A percentile compares a stretch with the other conserved stretches of the same genome.
phyloP scores from a whole-genome alignment of 1,140 invertebrate genomes.

The Vanessa atalanta region DNA sequence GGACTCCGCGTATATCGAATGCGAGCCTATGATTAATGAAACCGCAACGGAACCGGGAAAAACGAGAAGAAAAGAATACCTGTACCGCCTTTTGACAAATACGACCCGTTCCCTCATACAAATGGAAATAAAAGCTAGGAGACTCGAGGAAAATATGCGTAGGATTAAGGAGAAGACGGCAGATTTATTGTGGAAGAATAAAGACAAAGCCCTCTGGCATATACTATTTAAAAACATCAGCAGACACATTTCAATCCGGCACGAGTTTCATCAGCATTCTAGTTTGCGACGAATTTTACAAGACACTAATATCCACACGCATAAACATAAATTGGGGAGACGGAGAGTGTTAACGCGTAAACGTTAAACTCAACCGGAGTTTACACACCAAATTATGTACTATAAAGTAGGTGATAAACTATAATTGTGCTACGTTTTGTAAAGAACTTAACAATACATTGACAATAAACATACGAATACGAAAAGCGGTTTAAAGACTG shows the following conservation, averaged over 20 bases:
- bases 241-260: slow-evolving; percentile 76
- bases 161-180: slow-evolving; percentile 80
- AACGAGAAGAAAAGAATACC: slow-evolving; percentile 73
- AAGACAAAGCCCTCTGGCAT: slow-evolving; percentile 79
- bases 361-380: slow-evolving; percentile 10
- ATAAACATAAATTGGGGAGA: slow-evolving; percentile 33
- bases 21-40: slow-evolving; percentile 66
- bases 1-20: slow-evolving; percentile 52
- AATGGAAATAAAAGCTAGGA: slow-evolving; percentile 81
- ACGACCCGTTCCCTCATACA: slow-evolving; percentile 80
- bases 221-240: slow-evolving; percentile 81
- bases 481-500: slow-evolving; percentile 24
- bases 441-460: slow-evolving; percentile 21
- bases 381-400: slow-evolving; percentile 27
- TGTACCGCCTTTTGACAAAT: slow-evolving; percentile 78
- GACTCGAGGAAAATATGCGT: slow-evolving; percentile 81
- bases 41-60: slow-evolving; percentile 59
- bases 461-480: slow-evolving; percentile 37
- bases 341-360: slow-evolving; percentile 32
- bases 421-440: slow-evolving; percentile 17
- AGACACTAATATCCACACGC: slow-evolving; percentile 79
- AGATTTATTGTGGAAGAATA: slow-evolving; percentile 81
- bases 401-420: slow-evolving; percentile 21
- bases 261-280: slow-evolving; percentile 78
- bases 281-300: slow-evolving; percentile 74